Evolutionary conservation across 2,797 vertebrate genomes (phyloP), one percentile per base, ranked within the genome.

Genomic region (Darevskia nairensis): DNA sequence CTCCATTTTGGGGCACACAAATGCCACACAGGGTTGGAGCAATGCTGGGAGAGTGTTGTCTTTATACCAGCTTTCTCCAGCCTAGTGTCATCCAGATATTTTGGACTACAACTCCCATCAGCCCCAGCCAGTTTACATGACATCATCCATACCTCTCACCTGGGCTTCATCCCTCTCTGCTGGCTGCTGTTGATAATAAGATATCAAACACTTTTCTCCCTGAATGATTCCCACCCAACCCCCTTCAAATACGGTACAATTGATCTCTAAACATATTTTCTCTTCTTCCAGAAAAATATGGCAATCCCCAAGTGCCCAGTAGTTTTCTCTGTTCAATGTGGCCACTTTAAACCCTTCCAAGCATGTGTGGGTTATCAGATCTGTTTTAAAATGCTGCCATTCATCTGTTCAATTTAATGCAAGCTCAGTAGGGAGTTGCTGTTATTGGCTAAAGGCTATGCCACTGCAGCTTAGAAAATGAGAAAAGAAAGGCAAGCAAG

Each of bases 371-470:
- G 89, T 93, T 96, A 97, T 97, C 96, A 96, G 94, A 95, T 95
- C 90, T 86, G 1, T 88, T 96, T 95, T 95, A 92, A 96, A 96
- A 96, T 86, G 83, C 92, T 96, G 96, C 85, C 95, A 95, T 95
- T 97, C 95, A 96, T 95, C 92, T 94, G 89, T 91, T 96, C 93
- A 92, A 84, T 93, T 95, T 96, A 96, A 95, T 95, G 91, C 91
- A 82, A 90, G 80, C 88, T 95, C 95, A 92, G 89, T 61, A 9
- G 68, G 89, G 94, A 96, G 94, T 59, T 95, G 86, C 93, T 95
- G 23, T 88, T 93, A 93, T 78, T 95, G 94, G 94, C 94, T 95
- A 91, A 95, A 94, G 95, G 85, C 94, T 94, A 82, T 89, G 93
- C 89, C 92, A 94, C 88, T 93, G 88, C 89, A 91, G 88, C 84